Conservation (phyloP, 2,888 invertebrate species). For the Colostygia pectinataria region DNA sequence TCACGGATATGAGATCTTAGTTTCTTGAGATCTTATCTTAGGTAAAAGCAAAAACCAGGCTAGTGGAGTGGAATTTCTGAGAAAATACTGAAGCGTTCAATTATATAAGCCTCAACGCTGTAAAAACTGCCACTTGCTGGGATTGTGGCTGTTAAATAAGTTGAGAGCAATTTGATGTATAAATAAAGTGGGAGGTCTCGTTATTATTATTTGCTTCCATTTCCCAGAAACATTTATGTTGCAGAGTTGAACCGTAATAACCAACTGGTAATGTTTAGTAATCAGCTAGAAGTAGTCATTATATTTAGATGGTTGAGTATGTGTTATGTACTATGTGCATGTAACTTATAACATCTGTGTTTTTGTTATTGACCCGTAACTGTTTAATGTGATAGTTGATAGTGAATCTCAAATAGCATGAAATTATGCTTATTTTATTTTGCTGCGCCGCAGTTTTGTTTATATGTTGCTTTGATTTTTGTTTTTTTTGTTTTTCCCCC, state of each 20-base stretch:
- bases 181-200: no score
- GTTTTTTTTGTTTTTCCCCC: slow-evolving; percentile 55
- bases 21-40: no score
- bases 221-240: background rate
- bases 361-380: slow-evolving; percentile 53
- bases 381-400: slow-evolving; percentile 33
- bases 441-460: slow-evolving; percentile 69
- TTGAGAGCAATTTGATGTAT: no score
- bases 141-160: no score
- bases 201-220: no score
- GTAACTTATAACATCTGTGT: slow-evolving; percentile 58
- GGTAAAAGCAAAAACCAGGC: no score
- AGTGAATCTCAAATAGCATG: slow-evolving; percentile 44
- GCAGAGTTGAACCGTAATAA: slow-evolving; percentile 33
- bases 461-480: slow-evolving; percentile 78
- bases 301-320: slow-evolving; percentile 17
- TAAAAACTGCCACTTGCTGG: no score
- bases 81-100: no score
- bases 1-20: no score
- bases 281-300: slow-evolving; percentile 1
- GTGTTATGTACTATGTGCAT: slow-evolving; percentile 27
- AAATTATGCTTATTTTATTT: slow-evolving; percentile 65
- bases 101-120: no score
- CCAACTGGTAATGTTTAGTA: slow-evolving; percentile 3
- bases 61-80: no score